Percentiles rank a stretch among this genome's conserved stretches.
Evolutionary conservation across 2,797 vertebrate species (phyloP).

Genomic region (Macropodus opercularis): DNA sequence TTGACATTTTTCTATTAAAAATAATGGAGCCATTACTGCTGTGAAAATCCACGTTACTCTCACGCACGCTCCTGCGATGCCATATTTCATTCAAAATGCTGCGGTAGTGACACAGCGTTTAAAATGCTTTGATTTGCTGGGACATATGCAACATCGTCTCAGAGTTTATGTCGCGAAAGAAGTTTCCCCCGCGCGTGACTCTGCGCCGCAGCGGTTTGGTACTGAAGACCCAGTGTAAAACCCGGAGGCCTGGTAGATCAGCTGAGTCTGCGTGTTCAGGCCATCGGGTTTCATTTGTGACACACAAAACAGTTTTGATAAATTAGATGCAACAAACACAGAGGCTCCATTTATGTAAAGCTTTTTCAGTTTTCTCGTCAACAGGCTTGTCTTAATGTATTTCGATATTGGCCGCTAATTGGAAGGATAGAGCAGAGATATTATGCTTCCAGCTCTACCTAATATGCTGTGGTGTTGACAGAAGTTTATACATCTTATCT

Average conservation of each 20-base stretch:
- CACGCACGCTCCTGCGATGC: constrained; percentile 14
- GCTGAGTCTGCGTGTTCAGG: constrained; percentile 55
- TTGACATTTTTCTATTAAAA: constrained; percentile 68
- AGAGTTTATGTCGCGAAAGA: constrained; percentile 21
- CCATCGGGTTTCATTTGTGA: constrained; percentile 51
- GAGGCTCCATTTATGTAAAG: constrained; percentile 56
- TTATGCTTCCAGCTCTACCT: constrained; percentile 77
- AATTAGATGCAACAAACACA: constrained; percentile 45
- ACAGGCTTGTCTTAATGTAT: constrained; percentile 76
- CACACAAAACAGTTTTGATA: constrained; percentile 73
- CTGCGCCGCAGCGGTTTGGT: constrained; percentile 24
- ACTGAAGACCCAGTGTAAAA: constrained; percentile 44
- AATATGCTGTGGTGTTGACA: constrained; percentile 85
- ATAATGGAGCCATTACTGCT: constrained; percentile 63
- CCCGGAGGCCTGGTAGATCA: constrained; percentile 31
- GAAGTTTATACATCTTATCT: constrained; percentile 87
- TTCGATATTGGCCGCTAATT: constrained; percentile 82
- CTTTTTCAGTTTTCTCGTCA: constrained; percentile 54
- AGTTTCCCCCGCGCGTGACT: constrained; percentile 52
- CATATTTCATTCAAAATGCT: constrained; percentile 63
- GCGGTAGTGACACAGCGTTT: constrained; percentile 40
- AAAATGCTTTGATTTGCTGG: constrained; percentile 41
- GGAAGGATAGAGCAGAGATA: constrained; percentile 76
- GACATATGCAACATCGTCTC: constrained; percentile 7
- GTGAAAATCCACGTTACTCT: constrained; percentile 36